These are phyloP conservation scores for Stigmatopora argus DNA, from an alignment of 2,113 vertebrate genomes.

Conservation along the genomic window DNA sequence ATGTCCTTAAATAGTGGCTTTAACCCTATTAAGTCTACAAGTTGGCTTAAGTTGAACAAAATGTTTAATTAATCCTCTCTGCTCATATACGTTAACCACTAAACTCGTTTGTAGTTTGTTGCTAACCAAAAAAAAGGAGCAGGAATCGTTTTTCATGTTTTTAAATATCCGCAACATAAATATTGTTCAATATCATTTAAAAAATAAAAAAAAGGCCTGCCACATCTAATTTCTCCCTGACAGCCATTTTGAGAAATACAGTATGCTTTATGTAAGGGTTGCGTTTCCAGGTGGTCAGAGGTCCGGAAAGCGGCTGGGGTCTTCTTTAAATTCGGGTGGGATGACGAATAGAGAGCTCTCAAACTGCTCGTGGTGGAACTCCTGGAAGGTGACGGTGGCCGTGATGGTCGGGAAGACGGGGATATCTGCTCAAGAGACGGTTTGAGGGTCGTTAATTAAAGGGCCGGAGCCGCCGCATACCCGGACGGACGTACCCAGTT, in stretches of 20 bases:
- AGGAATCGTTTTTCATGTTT: neutral
- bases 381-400: slow-evolving; percentile 96
- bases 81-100: neutral
- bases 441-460: neutral
- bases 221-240: neutral
- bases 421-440: slow-evolving; percentile 73
- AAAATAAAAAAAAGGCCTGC: neutral
- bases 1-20: neutral
- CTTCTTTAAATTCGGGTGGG: slow-evolving; percentile 89
- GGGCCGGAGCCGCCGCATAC: neutral
- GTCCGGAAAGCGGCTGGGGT: slow-evolving; percentile 92
- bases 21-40: neutral
- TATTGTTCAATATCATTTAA: neutral
- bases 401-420: slow-evolving; percentile 97
- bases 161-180: slow-evolving; percentile 4
- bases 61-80: neutral
- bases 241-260: neutral
- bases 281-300: slow-evolving; percentile 66
- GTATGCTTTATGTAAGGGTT: neutral
- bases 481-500: slow-evolving; percentile 76
- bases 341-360: slow-evolving; percentile 84
- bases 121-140: neutral
- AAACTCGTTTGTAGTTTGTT: neutral
- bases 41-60: neutral
- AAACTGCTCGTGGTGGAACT: slow-evolving; percentile 89